These are phyloP conservation scores for Intellagama lesueurii DNA, from an alignment of 2,797 vertebrate genomes.

Conservation along the genomic window DNA sequence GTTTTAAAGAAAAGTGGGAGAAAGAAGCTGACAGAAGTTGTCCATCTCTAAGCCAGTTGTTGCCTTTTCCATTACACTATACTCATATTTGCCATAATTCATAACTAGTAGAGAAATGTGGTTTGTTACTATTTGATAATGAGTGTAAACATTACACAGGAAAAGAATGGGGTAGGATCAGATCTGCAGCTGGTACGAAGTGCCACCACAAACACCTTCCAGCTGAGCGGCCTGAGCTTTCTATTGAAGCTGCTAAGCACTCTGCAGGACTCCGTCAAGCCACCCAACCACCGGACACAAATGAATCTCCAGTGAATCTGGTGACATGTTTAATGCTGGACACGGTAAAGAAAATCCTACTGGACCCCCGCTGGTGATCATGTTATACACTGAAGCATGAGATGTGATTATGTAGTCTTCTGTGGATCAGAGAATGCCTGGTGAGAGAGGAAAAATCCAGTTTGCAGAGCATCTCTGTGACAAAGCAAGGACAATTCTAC, in stretches of 20 bases:
- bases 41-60: not conserved
- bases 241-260: not conserved
- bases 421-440: constrained; percentile 26
- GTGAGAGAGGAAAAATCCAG: constrained; percentile 32
- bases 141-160: not conserved
- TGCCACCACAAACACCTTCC: constrained; percentile 9
- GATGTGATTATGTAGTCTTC: constrained; percentile 27
- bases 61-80: not conserved
- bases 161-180: not conserved
- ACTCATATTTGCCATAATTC: not conserved
- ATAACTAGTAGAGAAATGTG: not conserved
- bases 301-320: constrained; percentile 40
- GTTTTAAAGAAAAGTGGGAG: not conserved
- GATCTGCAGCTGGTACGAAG: not conserved
- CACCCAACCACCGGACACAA: constrained; percentile 21
- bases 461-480: constrained; percentile 15
- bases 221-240: constrained; percentile 19
- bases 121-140: not conserved
- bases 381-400: constrained; percentile 29
- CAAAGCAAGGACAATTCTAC: constrained; percentile 15
- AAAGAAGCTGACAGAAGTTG: not conserved
- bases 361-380: constrained; percentile 41
- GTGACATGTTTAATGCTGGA: constrained; percentile 30
- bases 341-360: constrained; percentile 28
- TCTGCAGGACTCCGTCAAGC: constrained; percentile 31